phyloP scores from a whole-genome alignment of 92 coral and sea anemone genomes.

The Heliopora coerulea region DNA sequence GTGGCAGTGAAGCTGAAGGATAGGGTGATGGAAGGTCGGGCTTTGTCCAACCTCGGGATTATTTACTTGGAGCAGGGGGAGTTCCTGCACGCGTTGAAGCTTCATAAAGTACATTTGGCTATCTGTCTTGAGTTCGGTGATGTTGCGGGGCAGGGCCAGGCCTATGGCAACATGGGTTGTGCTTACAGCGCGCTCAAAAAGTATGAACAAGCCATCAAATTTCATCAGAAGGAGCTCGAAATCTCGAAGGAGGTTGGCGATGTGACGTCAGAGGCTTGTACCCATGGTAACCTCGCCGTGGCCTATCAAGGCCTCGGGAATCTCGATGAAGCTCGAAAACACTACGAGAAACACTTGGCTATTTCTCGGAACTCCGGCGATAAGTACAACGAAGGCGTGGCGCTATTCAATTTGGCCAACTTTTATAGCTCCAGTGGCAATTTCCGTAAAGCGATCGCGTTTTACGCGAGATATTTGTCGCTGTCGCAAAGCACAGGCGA shows the following conservation, averaged over 20 bases:
- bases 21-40: conserved; percentile 90
- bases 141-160: conserved; percentile 99
- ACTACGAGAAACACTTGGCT: conserved; percentile 87
- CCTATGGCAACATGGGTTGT: conserved; percentile 99
- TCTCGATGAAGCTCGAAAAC: conserved; percentile 84
- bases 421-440: conserved; percentile 94
- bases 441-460: conserved; percentile 77
- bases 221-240: conserved; percentile 87
- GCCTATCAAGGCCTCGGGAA: conserved; percentile 95
- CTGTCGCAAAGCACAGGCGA: conserved; percentile 65
- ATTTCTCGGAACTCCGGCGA: conserved; percentile 82
- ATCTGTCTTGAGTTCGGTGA: conserved; percentile 90
- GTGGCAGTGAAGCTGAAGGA: conserved; percentile 83
- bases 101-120: conserved; percentile 88
- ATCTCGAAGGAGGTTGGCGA: conserved; percentile 95
- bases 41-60: conserved; percentile 90
- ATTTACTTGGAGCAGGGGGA: conserved; percentile 85
- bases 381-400: conserved; percentile 77
- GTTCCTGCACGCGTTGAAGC: conserved; percentile 79
- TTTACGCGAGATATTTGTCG: conserved; percentile 77
- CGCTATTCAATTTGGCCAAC: conserved; percentile 87
- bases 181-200: conserved; percentile 91
- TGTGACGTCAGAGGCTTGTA: conserved; percentile 88
- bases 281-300: conserved; percentile 96
- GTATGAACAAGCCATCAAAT: conserved; percentile 95